phyloP scores from a whole-genome alignment of 2,113 vertebrate genomes.

The Petaurus breviceps region DNA sequence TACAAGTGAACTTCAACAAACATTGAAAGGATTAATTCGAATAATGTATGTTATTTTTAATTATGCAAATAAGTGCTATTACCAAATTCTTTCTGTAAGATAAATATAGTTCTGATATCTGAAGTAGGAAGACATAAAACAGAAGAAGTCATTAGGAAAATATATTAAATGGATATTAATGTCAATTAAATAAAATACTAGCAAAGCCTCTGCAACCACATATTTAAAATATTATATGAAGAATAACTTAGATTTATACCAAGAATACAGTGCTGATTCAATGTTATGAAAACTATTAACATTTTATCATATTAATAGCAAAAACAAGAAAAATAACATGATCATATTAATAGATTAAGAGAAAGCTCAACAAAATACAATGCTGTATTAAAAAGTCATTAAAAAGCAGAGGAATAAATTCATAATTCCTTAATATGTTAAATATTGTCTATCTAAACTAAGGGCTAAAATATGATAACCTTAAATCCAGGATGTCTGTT shows the following conservation, averaged over 20 bases:
- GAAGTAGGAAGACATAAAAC: neutral
- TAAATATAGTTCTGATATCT: neutral
- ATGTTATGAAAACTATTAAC: neutral
- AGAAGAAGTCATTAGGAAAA: neutral
- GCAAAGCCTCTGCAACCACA: neutral
- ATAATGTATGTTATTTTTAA: neutral
- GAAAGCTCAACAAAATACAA: too few species aligned
- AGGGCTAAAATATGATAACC: neutral
- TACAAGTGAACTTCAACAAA: neutral
- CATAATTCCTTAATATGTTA: neutral
- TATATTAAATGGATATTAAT: neutral
- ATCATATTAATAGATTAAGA: neutral
- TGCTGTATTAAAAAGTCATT: too few species aligned
- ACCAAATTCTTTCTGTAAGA: neutral
- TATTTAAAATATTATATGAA: neutral
- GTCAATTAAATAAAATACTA: neutral
- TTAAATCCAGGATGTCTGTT: neutral
- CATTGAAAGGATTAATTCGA: neutral
- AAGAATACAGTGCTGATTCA: neutral
- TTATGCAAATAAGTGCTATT: neutral
- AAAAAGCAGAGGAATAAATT: neutral
- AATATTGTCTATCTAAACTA: neutral
- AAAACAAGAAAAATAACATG: neutral
- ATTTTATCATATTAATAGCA: neutral
- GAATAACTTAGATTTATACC: neutral